Conservation (phyloP, 2,888 invertebrate genomes). For the Lacanobia oleracea region DNA sequence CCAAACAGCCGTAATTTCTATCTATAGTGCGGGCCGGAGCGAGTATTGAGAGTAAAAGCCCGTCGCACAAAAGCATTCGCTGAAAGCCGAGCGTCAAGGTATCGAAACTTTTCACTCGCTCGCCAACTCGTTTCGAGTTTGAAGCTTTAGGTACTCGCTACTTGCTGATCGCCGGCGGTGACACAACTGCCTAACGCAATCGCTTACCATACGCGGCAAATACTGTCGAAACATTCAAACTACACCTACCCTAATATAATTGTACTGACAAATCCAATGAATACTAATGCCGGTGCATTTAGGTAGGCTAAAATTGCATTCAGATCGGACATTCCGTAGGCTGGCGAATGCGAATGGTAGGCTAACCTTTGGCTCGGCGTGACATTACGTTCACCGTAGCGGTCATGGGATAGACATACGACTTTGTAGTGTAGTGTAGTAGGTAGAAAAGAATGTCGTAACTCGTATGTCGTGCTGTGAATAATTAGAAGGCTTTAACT, state of each 20-base stretch:
- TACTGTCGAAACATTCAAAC: conserved; percentile 18
- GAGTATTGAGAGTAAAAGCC: too few relatives aligned
- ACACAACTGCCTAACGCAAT: not conserved
- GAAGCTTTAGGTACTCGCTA: too few relatives aligned
- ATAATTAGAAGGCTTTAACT: conserved; percentile 14
- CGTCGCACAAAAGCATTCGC: too few relatives aligned
- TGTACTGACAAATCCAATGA: conserved; percentile 37
- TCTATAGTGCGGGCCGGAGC: too few relatives aligned
- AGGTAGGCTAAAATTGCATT: conserved; percentile 46
- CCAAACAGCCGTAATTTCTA: too few relatives aligned
- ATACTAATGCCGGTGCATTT: conserved; percentile 43
- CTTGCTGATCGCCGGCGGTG: too few relatives aligned
- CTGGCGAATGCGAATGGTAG: conserved; percentile 71
- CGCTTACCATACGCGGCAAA: not conserved
- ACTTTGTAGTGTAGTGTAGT: conserved; percentile 18
- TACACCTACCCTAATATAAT: not conserved
- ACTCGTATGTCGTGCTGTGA: conserved; percentile 9
- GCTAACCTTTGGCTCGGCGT: conserved; percentile 77
- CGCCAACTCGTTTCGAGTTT: too few relatives aligned
- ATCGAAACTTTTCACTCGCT: too few relatives aligned
- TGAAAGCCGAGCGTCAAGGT: too few relatives aligned
- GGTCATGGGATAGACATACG: conserved; percentile 60
- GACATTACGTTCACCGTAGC: conserved; percentile 78
- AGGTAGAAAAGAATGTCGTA: conserved; percentile 20
- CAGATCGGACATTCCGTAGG: conserved; percentile 56